These are phyloP conservation scores for Acrocephalus kingi DNA, from an alignment of 2,113 vertebrate species.

Conservation along the genomic window DNA sequence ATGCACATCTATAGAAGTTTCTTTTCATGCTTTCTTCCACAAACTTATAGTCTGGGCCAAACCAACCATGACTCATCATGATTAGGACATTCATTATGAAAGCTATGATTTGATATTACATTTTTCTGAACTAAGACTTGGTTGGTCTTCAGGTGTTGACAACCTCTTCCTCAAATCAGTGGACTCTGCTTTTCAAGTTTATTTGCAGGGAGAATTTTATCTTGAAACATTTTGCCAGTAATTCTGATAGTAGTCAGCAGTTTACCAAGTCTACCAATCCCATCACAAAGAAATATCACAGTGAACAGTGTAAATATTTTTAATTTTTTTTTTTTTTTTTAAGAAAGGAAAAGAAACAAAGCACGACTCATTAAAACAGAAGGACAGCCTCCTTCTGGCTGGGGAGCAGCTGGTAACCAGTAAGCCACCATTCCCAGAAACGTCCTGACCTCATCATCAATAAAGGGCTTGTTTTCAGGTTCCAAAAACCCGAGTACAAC, in stretches of 20 bases:
- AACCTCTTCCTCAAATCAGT: background rate
- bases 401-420: slow-evolving; percentile 7
- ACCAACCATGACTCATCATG: background rate
- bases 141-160: background rate
- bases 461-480: background rate
- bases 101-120: background rate
- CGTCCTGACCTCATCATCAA: background rate
- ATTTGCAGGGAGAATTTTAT: background rate
- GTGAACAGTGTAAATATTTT: background rate
- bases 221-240: background rate
- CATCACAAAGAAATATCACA: background rate
- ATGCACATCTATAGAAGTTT: rapidly evolving
- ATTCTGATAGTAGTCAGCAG: background rate
- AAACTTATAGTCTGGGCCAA: background rate
- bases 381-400: background rate
- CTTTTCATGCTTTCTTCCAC: background rate
- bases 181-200: background rate
- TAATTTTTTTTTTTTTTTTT: too few species aligned
- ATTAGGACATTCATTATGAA: background rate
- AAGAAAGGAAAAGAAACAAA: background rate
- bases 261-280: background rate
- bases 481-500: background rate
- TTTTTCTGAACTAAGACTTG: background rate
- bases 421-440: background rate
- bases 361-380: background rate